Conservation (phyloP, 2,113 vertebrate genomes). For the Limanda limanda region DNA sequence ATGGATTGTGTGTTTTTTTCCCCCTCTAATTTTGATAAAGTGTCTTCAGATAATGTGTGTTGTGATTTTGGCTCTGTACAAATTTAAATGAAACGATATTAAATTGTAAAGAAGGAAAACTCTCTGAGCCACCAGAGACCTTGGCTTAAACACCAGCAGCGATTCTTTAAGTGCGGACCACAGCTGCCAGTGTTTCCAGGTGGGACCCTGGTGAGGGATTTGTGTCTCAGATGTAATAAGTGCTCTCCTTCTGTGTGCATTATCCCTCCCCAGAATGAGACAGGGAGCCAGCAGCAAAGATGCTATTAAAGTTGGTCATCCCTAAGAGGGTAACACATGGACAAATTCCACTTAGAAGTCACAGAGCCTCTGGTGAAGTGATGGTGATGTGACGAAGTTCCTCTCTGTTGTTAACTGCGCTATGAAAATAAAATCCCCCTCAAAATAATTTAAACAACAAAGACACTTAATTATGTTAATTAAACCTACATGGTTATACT, state of each 20-base stretch:
- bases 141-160: background rate
- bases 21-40: no score
- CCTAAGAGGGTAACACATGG: background rate
- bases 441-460: no score
- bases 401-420: no score
- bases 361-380: no score
- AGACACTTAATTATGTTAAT: no score
- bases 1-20: no score
- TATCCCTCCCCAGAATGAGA: background rate
- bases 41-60: no score
- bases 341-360: no score
- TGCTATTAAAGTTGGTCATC: background rate
- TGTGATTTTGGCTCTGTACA: no score
- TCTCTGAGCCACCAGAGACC: background rate
- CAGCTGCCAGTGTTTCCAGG: slow-evolving; percentile 8
- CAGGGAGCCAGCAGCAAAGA: background rate
- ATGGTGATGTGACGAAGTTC: no score
- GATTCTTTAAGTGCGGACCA: background rate
- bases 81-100: background rate
- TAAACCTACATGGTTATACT: no score
- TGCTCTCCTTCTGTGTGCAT: slow-evolving; percentile 13
- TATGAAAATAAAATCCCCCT: no score
- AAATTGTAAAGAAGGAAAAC: background rate
- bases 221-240: background rate
- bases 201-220: slow-evolving; percentile 24